These are phyloP conservation scores for Malacoctenus gilli DNA, from an alignment of 2,797 vertebrate genomes.

Conservation along the genomic window DNA sequence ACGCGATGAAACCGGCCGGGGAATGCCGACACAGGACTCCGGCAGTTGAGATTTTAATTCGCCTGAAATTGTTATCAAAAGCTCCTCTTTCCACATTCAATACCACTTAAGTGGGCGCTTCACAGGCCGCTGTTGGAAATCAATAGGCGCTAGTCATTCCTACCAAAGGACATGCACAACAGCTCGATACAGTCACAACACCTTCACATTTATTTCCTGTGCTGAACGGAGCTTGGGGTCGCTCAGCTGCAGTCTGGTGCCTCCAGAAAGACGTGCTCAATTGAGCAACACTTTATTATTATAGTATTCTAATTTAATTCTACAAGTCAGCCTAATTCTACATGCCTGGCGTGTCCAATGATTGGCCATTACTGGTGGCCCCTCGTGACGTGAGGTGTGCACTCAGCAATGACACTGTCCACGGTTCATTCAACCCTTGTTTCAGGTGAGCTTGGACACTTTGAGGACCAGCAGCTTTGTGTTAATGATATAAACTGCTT, in stretches of 20 bases:
- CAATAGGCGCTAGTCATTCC: slow-evolving; percentile 57
- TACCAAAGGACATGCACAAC: slow-evolving; percentile 43
- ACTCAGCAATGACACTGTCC: too few species aligned
- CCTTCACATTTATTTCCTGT: slow-evolving; percentile 9
- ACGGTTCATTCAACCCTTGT: too few species aligned
- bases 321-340: too few species aligned
- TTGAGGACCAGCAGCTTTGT: too few species aligned
- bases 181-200: slow-evolving; percentile 45
- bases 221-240: neutral
- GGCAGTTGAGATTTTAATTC: slow-evolving; percentile 62
- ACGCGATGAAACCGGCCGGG: too few species aligned
- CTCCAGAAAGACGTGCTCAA: neutral
- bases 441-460: too few species aligned
- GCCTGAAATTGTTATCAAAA: slow-evolving; percentile 67
- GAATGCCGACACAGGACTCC: slow-evolving; percentile 16
- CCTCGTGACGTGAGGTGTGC: too few species aligned
- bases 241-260: neutral
- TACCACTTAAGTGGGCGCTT: slow-evolving; percentile 66
- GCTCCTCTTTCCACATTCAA: slow-evolving; percentile 61
- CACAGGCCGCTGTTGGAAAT: slow-evolving; percentile 56
- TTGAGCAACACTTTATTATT: too few species aligned
- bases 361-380: too few species aligned
- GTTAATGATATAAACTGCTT: too few species aligned
- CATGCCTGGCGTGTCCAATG: too few species aligned
- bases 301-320: too few species aligned